These are phyloP conservation scores for Metalampra italica DNA, from an alignment of 2,888 invertebrate species.

Conservation along the genomic window DNA sequence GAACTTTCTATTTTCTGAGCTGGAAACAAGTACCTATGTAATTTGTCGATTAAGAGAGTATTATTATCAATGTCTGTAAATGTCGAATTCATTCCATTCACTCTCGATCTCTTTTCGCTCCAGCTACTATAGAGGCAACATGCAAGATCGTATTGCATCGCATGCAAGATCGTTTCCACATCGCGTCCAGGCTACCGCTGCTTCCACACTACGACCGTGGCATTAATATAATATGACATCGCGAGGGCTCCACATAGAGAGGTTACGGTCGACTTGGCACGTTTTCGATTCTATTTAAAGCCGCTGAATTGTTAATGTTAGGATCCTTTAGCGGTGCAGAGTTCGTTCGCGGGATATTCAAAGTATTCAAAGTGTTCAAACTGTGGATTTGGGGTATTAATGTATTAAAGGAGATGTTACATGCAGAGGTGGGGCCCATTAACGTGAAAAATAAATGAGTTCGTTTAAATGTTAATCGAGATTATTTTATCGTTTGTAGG, in stretches of 20 bases:
- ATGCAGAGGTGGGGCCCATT: not conserved
- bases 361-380: not conserved
- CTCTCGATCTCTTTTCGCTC: no score
- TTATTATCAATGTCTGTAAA: no score
- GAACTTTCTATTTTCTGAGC: no score
- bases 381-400: not conserved
- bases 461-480: no score
- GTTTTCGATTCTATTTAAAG: slow-evolving; percentile 72
- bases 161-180: no score
- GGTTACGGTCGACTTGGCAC: slow-evolving; percentile 51
- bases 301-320: slow-evolving; percentile 59
- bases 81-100: no score
- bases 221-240: slow-evolving; percentile 51
- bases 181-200: not conserved
- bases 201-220: slow-evolving; percentile 23
- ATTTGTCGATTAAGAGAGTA: no score
- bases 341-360: slow-evolving; percentile 5
- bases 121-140: no score
- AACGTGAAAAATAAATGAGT: no score
- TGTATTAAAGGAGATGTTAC: not conserved
- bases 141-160: no score
- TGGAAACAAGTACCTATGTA: no score
- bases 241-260: slow-evolving; percentile 20
- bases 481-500: no score
- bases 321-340: slow-evolving; percentile 24